A percentile compares a stretch with the other conserved stretches of the same genome.
phyloP scores from a whole-genome alignment of 2,113 vertebrate species.

The Dascyllus trimaculatus region DNA sequence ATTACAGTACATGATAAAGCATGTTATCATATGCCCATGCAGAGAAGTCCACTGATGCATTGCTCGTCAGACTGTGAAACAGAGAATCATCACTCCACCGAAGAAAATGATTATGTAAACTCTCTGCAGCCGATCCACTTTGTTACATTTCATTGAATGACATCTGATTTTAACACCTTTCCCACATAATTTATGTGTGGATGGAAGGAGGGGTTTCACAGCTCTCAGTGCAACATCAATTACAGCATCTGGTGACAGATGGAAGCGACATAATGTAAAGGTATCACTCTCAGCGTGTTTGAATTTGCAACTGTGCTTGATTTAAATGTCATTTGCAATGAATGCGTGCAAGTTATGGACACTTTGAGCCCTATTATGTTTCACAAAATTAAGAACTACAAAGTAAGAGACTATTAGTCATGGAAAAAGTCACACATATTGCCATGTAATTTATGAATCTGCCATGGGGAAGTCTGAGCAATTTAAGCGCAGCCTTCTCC shows the following conservation, averaged over 20 bases:
- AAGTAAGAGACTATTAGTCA: constrained; percentile 17
- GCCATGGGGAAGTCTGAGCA: constrained; percentile 23
- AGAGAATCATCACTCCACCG: constrained; percentile 28
- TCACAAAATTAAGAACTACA: constrained; percentile 14
- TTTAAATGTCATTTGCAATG: constrained; percentile 17
- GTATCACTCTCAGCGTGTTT: constrained; percentile 15
- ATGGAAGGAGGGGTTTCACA: constrained; percentile 22
- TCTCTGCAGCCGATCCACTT: constrained; percentile 49
- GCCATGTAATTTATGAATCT: background rate
- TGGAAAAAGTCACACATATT: background rate
- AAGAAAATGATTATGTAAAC: constrained; percentile 59
- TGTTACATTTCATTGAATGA: constrained; percentile 51
- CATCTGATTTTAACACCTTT: constrained; percentile 57
- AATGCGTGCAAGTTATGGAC: background rate
- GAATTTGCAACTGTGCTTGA: constrained; percentile 1
- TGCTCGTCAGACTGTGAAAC: constrained; percentile 48
- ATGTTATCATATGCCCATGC: constrained; percentile 60
- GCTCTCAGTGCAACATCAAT: constrained; percentile 43
- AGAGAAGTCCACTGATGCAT: constrained; percentile 49
- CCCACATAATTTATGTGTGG: constrained; percentile 43
- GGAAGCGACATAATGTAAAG: constrained; percentile 44
- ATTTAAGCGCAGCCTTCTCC: constrained; percentile 24
- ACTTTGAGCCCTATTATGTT: constrained; percentile 11
- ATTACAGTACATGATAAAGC: constrained; percentile 52
- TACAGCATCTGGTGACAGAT: constrained; percentile 58